Conservation (phyloP, 1,140 invertebrate genomes). For the Diachasmimorpha longicaudata region DNA sequence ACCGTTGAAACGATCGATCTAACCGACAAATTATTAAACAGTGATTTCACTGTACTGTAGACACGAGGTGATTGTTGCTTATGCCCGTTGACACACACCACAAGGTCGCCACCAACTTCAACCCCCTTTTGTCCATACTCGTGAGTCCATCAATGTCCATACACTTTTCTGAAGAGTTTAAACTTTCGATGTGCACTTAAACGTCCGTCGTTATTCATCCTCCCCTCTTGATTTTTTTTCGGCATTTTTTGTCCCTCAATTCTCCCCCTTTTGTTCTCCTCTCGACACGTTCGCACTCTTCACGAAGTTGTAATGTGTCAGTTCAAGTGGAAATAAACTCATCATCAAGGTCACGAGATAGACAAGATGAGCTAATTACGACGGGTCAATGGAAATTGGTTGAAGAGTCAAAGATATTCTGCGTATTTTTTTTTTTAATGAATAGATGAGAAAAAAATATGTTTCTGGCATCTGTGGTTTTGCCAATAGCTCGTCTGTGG, state of each 20-base stretch:
- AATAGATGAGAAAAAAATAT: not conserved
- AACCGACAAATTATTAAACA: conserved; percentile 41
- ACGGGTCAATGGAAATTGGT: not conserved
- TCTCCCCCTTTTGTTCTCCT: not conserved
- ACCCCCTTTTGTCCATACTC: not conserved
- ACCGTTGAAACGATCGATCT: conserved; percentile 42
- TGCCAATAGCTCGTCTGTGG: not conserved
- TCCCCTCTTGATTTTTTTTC: not conserved
- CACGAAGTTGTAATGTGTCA: not conserved
- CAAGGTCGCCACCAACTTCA: conserved; percentile 10
- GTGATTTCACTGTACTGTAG: not conserved
- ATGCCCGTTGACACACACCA: conserved; percentile 15
- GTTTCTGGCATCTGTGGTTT: not conserved
- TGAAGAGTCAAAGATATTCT: not conserved
- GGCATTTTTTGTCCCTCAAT: not conserved
- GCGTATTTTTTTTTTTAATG: not conserved
- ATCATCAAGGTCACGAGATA: not conserved
- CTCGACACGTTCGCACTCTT: not conserved
- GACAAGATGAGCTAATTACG: not conserved
- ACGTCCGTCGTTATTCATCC: not conserved
- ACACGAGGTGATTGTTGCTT: not conserved
- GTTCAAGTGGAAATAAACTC: not conserved
- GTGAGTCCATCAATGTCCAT: no score
- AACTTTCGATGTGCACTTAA: not conserved
- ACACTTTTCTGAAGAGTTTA: not conserved